Base-by-base conservation (phyloP, 2,113 vertebrate species). In the Syngnathus typhle region DNA sequence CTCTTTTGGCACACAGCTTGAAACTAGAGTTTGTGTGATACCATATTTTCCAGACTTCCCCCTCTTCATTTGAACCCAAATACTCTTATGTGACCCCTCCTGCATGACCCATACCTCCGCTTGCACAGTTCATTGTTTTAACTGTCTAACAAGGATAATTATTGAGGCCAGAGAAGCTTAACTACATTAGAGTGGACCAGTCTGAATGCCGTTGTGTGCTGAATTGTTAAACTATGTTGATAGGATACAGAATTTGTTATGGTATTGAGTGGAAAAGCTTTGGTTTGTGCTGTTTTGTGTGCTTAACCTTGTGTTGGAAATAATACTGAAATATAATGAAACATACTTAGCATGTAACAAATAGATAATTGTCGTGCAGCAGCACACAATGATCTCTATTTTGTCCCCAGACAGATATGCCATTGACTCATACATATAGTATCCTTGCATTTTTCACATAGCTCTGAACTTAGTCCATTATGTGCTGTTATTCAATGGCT, bases 41-140 rank as follows among this genome's bases (percentile, higher is more conserved):
- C 67, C 38, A 10, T 67, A 56, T 75, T 65, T 74, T 64, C 70
- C 68, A 67, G 61, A 60, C 69, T 67, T 47, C 37, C 58, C 69
- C 27, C 66, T 23, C 62, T 67, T 71, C 56, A 68, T 87, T 70
- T 83, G 67, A 73, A 58, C 52, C 51, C 60, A 64, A 43, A 44
- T 49, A 60, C 1, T 60, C 62, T 56, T 65, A 58, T n/a, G 36
- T 47, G 70, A 65, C 43, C 58, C 38, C 54, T 47, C 64, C 44
- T 65, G 23, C 70, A 64, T 64, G 36, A 69, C 64, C 70, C 65
- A 69, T 74, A 70, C 68, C 68, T 23, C 6, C 19, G 71, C 72
- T 73, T 6, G 61, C 61, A 69, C 70, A 56, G 67, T 37, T 69
- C 72, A 81, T 86, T 84, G 78, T 85, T 77, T 73, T 78, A 78